Evolutionary conservation across 2,888 invertebrate species (phyloP).

Genomic region (Teleiodes luculella): DNA sequence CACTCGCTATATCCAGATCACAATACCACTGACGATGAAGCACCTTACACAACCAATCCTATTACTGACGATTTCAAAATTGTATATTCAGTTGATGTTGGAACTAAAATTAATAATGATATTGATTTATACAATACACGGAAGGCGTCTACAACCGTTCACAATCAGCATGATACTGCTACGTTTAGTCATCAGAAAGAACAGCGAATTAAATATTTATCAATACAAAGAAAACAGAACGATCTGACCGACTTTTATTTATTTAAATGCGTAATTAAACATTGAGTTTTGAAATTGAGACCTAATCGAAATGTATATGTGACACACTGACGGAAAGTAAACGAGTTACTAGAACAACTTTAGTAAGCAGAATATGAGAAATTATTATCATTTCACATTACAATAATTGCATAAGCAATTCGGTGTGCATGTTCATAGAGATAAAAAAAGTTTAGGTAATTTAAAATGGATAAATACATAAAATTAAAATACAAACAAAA

Average conservation of each 20-base stretch:
- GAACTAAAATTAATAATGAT: too few species aligned
- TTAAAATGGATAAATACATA: too few species aligned
- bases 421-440: too few species aligned
- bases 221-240: slow-evolving; percentile 5
- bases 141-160: not conserved
- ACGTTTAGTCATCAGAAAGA: slow-evolving; percentile 1
- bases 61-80: not conserved
- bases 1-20: not conserved
- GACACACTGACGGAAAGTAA: not conserved
- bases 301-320: not conserved
- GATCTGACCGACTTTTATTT: slow-evolving; percentile 2
- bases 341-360: too few species aligned
- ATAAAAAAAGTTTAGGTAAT: too few species aligned
- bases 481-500: not conserved
- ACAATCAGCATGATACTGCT: not conserved
- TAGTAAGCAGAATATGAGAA: not conserved
- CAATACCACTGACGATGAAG: not conserved
- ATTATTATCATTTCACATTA: not conserved
- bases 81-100: not conserved
- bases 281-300: not conserved
- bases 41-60: not conserved
- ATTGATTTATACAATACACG: not conserved
- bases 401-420: too few species aligned
- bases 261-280: not conserved
- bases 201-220: slow-evolving; percentile 2